These are phyloP conservation scores for Pterocles orientalis DNA, from an alignment of 2,113 vertebrate genomes.

Conservation along the genomic window DNA sequence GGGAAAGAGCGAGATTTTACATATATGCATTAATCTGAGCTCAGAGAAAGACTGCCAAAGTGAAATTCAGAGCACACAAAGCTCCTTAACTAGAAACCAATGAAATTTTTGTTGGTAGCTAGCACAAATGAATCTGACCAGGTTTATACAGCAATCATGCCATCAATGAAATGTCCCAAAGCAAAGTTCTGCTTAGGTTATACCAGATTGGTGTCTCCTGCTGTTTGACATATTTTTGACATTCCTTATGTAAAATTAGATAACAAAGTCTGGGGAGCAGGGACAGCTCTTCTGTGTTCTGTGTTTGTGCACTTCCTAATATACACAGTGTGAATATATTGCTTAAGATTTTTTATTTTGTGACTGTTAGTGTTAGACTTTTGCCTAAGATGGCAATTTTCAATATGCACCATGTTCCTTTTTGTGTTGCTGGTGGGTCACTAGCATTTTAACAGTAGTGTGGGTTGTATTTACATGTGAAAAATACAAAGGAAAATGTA, in stretches of 20 bases:
- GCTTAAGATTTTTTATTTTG: neutral
- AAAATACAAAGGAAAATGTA: neutral
- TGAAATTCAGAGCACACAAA: neutral
- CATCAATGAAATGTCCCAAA: neutral
- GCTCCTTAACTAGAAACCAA: neutral
- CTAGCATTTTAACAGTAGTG: neutral
- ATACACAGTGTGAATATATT: neutral
- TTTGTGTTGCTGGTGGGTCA: neutral
- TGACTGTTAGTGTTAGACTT: neutral
- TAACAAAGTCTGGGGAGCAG: neutral
- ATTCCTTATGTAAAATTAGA: neutral
- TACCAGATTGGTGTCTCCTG: neutral
- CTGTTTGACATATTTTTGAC: neutral
- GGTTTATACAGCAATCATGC: neutral
- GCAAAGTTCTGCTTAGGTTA: neutral
- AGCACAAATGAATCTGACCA: neutral
- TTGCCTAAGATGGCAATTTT: neutral
- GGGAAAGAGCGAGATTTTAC: neutral
- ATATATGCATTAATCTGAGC: neutral
- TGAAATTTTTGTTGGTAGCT: neutral
- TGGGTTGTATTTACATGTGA: neutral
- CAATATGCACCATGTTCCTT: neutral
- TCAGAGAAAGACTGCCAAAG: neutral
- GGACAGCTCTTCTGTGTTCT: neutral
- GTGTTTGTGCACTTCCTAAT: neutral